Evolutionary conservation across 92 coral and sea anemone species (phyloP), one percentile per base, ranked within the genome.

Genomic region (Zoanthus sociatus): DNA sequence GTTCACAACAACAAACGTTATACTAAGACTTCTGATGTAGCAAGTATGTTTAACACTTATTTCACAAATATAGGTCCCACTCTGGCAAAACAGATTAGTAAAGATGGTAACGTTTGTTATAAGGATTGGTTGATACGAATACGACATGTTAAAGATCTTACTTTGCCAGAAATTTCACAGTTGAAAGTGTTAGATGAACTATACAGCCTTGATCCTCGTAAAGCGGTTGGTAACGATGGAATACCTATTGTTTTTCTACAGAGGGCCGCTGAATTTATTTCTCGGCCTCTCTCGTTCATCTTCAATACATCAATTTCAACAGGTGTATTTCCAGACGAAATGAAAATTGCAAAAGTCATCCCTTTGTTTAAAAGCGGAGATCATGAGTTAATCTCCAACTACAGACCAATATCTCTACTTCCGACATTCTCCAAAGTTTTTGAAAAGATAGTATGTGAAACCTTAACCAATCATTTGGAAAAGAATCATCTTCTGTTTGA

Each of bases 251-350:
- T 20, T 30, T 56, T n/a, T 21, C 30, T 11, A 79, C 10, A 60
- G 61, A 31, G 20, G 73, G 42, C 42, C 3, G 42, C 42, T 33
- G 42, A 33, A 33, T 33, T 33, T 33, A 33, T 33, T 33, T 33
- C 67, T 30, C 85, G 26, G 45, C 85, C 85, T 9, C 85, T 79
- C 48, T 79, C 73, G 18, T 61, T 16, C 30, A 79, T 79, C 48
- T 61, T 79, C 67, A 79, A 79, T 13, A 48, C 85, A 53, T 79
- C 85, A 45, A 55, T 79, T 56, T 58, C 48, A 31, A 79, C 85
- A 16, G 37, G 72, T 79, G 61, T 71, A 55, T 79, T 79, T 61
- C 85, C 69, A 63, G 69, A 63, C 26, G 68, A 61, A 61, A 61
- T 14, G 68, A 61, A 61, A 61, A 61, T 61, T 15, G 68, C 26